Evolutionary conservation across 2,797 vertebrate genomes (phyloP).

Genomic region (Tachyglossus aculeatus): DNA sequence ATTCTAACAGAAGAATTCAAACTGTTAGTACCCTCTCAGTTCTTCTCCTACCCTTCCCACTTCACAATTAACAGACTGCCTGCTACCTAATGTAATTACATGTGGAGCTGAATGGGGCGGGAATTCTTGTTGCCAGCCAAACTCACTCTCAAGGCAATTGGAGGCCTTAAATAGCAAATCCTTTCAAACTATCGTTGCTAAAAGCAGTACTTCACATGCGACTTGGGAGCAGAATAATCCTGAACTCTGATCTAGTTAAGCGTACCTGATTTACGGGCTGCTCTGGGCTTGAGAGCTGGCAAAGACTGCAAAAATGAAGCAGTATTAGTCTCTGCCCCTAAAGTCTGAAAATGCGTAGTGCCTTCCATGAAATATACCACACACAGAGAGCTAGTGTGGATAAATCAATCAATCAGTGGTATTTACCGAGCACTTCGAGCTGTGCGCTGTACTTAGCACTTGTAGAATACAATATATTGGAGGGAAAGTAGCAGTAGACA

Average conservation of each 20-base stretch:
- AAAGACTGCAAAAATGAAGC: constrained; percentile 18
- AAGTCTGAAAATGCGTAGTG: no score
- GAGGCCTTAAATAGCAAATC: constrained; percentile 54
- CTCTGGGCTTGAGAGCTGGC: constrained; percentile 47
- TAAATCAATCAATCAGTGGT: no score
- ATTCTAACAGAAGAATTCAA: no score
- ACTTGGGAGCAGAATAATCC: constrained; percentile 55
- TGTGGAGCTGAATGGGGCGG: not conserved
- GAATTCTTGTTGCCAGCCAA: not conserved
- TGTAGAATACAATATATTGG: no score
- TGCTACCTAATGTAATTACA: constrained; percentile 3
- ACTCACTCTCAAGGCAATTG: constrained; percentile 23
- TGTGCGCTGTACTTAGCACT: no score
- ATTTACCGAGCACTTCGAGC: no score
- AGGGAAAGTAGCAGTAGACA: no score
- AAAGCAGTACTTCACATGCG: constrained; percentile 63
- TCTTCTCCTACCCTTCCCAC: not conserved
- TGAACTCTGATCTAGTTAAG: constrained; percentile 62
- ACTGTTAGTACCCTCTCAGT: no score
- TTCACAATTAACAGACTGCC: constrained; percentile 3
- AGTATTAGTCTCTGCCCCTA: no score
- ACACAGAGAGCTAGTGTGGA: no score
- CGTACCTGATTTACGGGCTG: constrained; percentile 45
- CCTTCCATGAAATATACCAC: no score
- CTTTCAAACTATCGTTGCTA: constrained; percentile 57